Base-by-base conservation (phyloP, 2,888 invertebrate genomes). In the Meganola albula region DNA sequence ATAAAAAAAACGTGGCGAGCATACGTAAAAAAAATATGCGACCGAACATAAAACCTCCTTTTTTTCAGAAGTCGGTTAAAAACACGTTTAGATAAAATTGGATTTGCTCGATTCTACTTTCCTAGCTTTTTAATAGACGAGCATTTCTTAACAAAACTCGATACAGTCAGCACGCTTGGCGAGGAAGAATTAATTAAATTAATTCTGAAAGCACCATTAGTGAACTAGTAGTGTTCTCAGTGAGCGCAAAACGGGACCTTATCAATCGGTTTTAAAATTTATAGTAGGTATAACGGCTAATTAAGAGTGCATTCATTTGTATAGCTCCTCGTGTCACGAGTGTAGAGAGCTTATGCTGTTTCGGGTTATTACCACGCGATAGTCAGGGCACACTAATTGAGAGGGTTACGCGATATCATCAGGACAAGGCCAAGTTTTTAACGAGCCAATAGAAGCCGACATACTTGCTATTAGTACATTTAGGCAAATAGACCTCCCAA, bases 241-340 rank as follows among this genome's bases (percentile, higher is more conserved):
- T 44, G 49, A 47, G 48, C 34, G 58, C 12, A 28, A 45, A 61
- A 79, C 82, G 78, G 83, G 71, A 76, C 74, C 73, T 78, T 80
- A 79, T 79, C 79, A 70, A n/a, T 63, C 48, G 73, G 63, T 66
- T 72, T 75, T 73, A 71, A 79, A 82, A 78, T 80, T 74, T 82
- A 78, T 80, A 69, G 75, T n/a, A n/a, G n/a, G n/a, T 70, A 71
- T 74, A 74, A 71, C 73, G 69, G 66, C 73, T 82, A 83, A 80
- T 80, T 83, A 82, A 77, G 69, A 72, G 71, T 68, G 73, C 60
- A 70, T 62, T 71, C 69, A 67, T 72, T 76, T 66, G 62, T 69
- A 65, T 63, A 53, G 70, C 62, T 63, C 57, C 47, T 64, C 58
- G 65, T 68, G 72, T 78, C 76, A 80, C 78, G 80, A 79, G 62